A percentile compares a stretch with the other conserved stretches of the same genome.
Evolutionary conservation across 2,113 vertebrate genomes (phyloP).

Genomic region (Chaenogobius annularis): DNA sequence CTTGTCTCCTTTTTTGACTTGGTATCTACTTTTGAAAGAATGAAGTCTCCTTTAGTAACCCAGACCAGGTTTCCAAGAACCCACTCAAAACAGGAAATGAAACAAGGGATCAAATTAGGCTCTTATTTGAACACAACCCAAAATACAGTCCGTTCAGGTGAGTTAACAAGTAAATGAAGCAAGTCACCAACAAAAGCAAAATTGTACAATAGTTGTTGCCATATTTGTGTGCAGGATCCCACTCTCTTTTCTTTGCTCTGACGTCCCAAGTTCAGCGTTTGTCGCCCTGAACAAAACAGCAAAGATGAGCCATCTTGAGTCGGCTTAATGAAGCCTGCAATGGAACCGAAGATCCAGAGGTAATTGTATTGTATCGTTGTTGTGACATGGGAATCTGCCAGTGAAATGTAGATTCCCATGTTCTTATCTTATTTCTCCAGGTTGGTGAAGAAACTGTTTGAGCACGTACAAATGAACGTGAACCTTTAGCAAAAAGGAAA

Average conservation of each 20-base stretch:
- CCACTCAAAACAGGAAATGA: constrained; percentile 47
- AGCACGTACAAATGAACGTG: background rate
- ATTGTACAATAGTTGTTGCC: background rate
- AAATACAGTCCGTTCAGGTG: constrained; percentile 50
- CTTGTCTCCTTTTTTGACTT: constrained; percentile 1
- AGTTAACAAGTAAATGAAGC: constrained; percentile 20
- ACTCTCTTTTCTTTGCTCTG: constrained; percentile 40
- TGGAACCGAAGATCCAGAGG: constrained; percentile 34
- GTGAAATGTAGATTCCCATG: too few relatives aligned
- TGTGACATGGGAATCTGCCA: background rate
- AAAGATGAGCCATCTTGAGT: constrained; percentile 15
- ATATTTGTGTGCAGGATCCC: constrained; percentile 36
- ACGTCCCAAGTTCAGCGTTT: constrained; percentile 32
- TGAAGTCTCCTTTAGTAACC: too few relatives aligned
- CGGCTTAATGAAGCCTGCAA: constrained; percentile 28
- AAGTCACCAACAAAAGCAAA: background rate
- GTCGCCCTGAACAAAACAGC: constrained; percentile 17
- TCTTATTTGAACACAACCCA: constrained; percentile 47
- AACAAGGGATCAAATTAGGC: too few relatives aligned
- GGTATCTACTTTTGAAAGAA: too few relatives aligned
- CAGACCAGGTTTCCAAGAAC: too few relatives aligned
- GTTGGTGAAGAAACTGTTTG: background rate
- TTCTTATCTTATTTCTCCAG: too few relatives aligned
- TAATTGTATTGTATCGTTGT: constrained; percentile 21
- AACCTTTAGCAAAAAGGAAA: background rate